Evolutionary conservation across 2,797 vertebrate genomes (phyloP).

Genomic region (Carcharodon carcharias): DNA sequence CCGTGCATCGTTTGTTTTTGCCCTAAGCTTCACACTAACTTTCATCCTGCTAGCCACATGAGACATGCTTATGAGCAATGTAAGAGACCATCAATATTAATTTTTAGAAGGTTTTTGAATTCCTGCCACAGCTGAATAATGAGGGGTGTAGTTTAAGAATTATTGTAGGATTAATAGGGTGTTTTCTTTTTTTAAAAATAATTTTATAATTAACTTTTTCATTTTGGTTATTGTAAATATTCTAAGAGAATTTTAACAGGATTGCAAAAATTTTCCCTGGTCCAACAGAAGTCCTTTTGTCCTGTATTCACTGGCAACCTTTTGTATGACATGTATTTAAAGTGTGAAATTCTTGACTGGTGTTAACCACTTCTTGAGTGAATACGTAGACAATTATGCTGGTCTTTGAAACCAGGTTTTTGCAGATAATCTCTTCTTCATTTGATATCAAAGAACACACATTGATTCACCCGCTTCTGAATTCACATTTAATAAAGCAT

Average conservation of each 20-base stretch:
- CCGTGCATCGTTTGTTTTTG: neutral
- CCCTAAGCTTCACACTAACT: neutral
- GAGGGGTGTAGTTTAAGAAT: neutral
- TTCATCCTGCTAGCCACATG: neutral
- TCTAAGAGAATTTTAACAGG: neutral
- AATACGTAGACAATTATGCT: neutral
- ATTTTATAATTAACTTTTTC: neutral
- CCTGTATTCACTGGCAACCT: neutral
- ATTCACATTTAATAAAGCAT: neutral
- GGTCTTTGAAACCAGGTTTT: neutral
- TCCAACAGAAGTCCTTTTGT: neutral
- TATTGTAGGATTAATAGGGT: neutral
- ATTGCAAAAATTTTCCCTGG: neutral
- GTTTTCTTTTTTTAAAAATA: neutral
- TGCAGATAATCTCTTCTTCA: neutral
- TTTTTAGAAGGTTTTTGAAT: neutral
- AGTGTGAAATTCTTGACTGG: neutral
- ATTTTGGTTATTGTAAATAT: neutral
- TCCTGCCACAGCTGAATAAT: neutral
- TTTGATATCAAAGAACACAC: neutral
- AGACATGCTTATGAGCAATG: neutral
- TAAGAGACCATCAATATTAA: neutral
- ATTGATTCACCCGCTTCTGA: neutral
- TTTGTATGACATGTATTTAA: neutral
- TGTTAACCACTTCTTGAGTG: neutral